A percentile compares a stretch with the other conserved stretches of the same genome.
Evolutionary conservation across 2,888 invertebrate genomes (phyloP).

Genomic region (Spilarctia lutea): DNA sequence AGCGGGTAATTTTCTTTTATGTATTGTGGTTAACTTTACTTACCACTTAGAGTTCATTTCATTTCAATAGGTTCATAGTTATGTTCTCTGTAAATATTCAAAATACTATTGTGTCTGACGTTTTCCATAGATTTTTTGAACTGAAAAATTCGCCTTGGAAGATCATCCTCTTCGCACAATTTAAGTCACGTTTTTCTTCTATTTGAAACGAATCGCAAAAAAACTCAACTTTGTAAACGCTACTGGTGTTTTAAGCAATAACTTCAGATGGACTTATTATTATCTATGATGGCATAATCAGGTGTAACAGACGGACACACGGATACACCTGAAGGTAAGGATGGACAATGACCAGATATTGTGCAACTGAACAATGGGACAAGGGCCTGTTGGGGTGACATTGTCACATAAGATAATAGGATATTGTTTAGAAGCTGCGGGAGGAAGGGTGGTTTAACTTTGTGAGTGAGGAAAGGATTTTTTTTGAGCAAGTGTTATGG

Average conservation of each 20-base stretch:
- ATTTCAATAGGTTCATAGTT: too few species aligned
- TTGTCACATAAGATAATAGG: slow-evolving; percentile 6
- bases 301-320: slow-evolving; percentile 35
- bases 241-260: slow-evolving; percentile 23
- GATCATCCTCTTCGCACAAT: neutral
- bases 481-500: neutral
- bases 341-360: slow-evolving; percentile 18
- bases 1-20: too few species aligned
- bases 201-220: neutral
- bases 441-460: neutral
- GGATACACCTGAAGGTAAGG: slow-evolving; percentile 27
- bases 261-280: slow-evolving; percentile 28
- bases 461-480: neutral
- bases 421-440: slow-evolving; percentile 12
- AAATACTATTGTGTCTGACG: neutral
- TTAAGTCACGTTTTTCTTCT: neutral
- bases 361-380: slow-evolving; percentile 21
- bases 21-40: too few species aligned
- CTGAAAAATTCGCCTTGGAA: neutral
- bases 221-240: slow-evolving; percentile 17
- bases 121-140: neutral
- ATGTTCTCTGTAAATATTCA: too few species aligned
- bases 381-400: slow-evolving; percentile 22
- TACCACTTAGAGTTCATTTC: too few species aligned
- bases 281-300: slow-evolving; percentile 24